These are phyloP conservation scores for Empis livida DNA, from an alignment of 2,888 invertebrate genomes.

Conservation along the genomic window DNA sequence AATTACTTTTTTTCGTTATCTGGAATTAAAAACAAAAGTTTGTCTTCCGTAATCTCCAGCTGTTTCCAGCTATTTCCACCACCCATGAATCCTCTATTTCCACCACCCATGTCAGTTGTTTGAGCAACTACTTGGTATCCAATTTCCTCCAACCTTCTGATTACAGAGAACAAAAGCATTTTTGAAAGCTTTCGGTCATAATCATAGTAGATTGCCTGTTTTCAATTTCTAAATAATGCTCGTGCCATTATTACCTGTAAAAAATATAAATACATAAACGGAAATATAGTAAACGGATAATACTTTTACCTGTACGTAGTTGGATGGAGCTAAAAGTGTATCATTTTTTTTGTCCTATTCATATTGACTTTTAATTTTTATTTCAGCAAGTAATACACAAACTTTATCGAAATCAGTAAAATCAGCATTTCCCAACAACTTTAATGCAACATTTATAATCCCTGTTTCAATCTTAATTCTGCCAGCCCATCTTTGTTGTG, in stretches of 20 bases:
- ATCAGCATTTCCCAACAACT: too few relatives aligned
- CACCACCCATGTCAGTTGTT: too few relatives aligned
- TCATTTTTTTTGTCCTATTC: conserved; percentile 7
- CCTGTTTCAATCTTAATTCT: too few relatives aligned
- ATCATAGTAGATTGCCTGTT: too few relatives aligned
- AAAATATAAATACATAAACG: too few relatives aligned
- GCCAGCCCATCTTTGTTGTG: neutral
- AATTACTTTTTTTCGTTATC: neutral
- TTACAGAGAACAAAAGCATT: neutral
- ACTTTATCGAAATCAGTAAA: too few relatives aligned
- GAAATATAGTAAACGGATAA: too few relatives aligned
- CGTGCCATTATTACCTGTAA: too few relatives aligned
- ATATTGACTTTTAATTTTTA: conserved; percentile 5
- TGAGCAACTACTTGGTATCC: neutral
- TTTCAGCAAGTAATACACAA: conserved; percentile 5
- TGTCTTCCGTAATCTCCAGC: neutral
- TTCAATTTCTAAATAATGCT: too few relatives aligned
- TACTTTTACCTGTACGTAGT: conserved; percentile 4
- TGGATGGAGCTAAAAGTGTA: conserved; percentile 2
- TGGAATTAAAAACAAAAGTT: neutral
- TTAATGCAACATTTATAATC: too few relatives aligned
- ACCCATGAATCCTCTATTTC: too few relatives aligned
- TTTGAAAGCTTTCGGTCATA: neutral
- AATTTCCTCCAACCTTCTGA: neutral
- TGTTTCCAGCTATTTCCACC: too few relatives aligned